Conservation (phyloP, 2,113 vertebrate genomes). For the Onychostruthus taczanowskii region DNA sequence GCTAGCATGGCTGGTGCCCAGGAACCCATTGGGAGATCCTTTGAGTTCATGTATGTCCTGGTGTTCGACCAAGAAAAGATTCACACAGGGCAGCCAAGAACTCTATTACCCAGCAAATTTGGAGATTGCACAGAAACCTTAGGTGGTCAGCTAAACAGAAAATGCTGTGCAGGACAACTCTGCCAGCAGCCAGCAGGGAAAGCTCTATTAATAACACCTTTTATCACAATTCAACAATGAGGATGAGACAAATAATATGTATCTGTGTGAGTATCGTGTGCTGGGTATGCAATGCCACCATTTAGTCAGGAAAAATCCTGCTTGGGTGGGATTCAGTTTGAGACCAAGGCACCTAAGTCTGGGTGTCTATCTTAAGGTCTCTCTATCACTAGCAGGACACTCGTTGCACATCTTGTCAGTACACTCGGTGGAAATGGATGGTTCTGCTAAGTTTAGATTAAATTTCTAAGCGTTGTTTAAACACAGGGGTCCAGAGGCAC, state of each 20-base stretch:
- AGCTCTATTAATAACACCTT: neutral
- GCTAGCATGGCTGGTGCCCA: neutral
- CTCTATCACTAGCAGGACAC: neutral
- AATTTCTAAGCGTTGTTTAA: neutral
- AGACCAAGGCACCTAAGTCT: neutral
- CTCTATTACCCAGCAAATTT: neutral
- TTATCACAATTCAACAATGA: neutral
- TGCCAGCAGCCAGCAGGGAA: constrained; percentile 12
- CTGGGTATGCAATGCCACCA: neutral
- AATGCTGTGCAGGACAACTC: neutral
- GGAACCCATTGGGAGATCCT: neutral
- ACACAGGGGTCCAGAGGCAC: neutral
- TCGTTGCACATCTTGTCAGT: neutral
- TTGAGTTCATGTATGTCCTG: neutral
- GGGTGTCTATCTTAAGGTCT: neutral
- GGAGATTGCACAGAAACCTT: neutral
- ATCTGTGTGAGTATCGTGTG: neutral
- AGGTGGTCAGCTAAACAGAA: constrained; percentile 29
- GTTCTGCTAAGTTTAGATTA: neutral
- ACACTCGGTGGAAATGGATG: neutral
- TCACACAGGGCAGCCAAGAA: neutral
- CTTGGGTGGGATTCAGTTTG: neutral
- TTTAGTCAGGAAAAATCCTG: neutral
- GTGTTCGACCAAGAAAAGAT: neutral
- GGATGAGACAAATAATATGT: neutral